Evolutionary conservation across 2,113 vertebrate species (phyloP).

Genomic region (Illadopsis cleaveri): DNA sequence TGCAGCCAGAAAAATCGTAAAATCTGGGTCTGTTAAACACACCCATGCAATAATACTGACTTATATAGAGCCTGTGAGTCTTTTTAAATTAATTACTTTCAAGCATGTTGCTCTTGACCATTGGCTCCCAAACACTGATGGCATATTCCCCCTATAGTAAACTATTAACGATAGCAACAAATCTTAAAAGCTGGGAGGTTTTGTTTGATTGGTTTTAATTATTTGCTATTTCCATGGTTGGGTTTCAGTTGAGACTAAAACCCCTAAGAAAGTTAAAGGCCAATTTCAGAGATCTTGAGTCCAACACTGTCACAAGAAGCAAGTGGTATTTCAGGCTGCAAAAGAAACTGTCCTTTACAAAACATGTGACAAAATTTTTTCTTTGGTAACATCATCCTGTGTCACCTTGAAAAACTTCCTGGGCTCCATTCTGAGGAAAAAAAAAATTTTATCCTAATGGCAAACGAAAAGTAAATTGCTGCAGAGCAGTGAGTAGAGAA

Average conservation of each 20-base stretch:
- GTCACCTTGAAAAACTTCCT: neutral
- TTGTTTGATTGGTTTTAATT: neutral
- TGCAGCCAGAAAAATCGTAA: neutral
- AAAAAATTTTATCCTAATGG: neutral
- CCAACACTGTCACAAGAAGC: neutral
- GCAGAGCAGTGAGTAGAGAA: neutral
- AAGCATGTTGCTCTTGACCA: neutral
- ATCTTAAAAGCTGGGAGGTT: neutral
- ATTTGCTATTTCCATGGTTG: neutral
- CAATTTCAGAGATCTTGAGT: neutral
- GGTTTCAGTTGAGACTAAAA: neutral
- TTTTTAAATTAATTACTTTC: neutral
- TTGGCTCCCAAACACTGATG: neutral
- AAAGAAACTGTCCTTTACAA: neutral
- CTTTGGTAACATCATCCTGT: neutral
- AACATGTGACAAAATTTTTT: neutral
- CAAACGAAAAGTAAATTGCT: neutral
- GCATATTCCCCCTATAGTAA: neutral
- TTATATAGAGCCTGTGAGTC: neutral
- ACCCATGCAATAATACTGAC: neutral
- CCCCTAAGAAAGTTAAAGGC: neutral
- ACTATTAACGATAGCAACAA: neutral
- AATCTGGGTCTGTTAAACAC: neutral
- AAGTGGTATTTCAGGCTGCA: neutral
- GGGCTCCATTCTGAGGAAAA: neutral